Base-by-base conservation (phyloP, 1,140 invertebrate species). In the Drosophila arawakana region DNA sequence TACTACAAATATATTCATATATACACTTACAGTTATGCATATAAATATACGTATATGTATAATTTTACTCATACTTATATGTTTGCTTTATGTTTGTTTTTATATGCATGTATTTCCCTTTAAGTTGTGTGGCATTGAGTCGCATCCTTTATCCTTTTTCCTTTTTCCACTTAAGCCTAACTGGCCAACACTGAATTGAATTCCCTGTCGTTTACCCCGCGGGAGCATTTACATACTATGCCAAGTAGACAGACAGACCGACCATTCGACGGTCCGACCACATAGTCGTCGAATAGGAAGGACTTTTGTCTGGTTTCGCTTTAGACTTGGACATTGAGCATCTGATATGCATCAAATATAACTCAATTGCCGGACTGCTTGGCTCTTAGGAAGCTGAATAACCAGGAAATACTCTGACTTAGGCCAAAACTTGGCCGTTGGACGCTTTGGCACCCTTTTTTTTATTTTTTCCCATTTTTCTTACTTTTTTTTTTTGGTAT, bases 271-370 rank as follows among this genome's bases (percentile, higher is more conserved):
- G 0, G 18, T 21, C 25, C 25, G 75, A 78, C 57, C 63, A 69
- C 63, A 73, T 41, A 21, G 54, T 39, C 35, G 7, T 7, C n/a
- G 11, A 34, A 35, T 11, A 62, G 82, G 66, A 70, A 66, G 82
- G 66, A 70, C 65, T 78, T 78, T 62, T 78, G 75, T 78, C 57
- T 67, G 67, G 52, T 30, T 72, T 54, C 52, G 62, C 70, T 72
- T 72, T 72, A 72, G 70, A 75, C 66, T 75, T 55, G 65, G 57
- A 74, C 75, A 69, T 69, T 75, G 58, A 86, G 82, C 83, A 88
- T 86, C 83, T 88, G 83, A 86, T 86, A 86, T 86, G 83, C 83
- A 86, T 86, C 83, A 86, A 86, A 86, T 86, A 85, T 86, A 86
- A 86, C 83, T 86, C 83, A 80, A 86, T 86, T 86, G 83, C 77